These are phyloP conservation scores for Agrochola lychnidis DNA, from an alignment of 2,888 invertebrate genomes.

Conservation along the genomic window DNA sequence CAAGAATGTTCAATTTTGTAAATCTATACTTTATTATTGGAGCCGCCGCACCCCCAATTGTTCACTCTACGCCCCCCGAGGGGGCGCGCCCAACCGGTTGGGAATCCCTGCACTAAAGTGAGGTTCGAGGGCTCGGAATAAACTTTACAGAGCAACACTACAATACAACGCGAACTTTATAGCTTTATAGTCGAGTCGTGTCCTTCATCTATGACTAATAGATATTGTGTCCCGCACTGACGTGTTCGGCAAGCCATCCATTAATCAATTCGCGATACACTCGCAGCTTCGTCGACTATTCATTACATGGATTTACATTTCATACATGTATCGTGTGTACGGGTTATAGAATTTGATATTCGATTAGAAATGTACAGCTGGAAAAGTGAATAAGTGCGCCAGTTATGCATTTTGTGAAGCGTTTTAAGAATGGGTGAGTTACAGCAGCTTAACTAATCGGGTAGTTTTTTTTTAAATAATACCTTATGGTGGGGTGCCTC, in stretches of 20 bases:
- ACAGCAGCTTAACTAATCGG: background rate
- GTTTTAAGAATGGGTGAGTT: background rate
- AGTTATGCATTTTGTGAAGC: background rate
- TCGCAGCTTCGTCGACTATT: constrained; percentile 36
- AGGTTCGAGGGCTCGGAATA: background rate
- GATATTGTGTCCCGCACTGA: constrained; percentile 38
- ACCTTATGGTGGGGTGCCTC: too few species aligned
- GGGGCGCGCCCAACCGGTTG: too few species aligned
- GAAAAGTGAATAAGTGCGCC: background rate
- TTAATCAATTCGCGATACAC: constrained; percentile 59
- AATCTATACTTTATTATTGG: too few species aligned
- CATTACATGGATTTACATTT: constrained; percentile 39
- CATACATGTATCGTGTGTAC: constrained; percentile 7
- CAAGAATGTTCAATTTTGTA: too few species aligned
- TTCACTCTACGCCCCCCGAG: too few species aligned
- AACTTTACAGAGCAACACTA: background rate
- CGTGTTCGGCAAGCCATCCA: constrained; percentile 42
- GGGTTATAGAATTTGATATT: constrained; percentile 1
- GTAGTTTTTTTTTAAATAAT: too few species aligned
- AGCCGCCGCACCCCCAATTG: too few species aligned
- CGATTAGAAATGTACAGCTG: background rate
- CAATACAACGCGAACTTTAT: constrained; percentile 38
- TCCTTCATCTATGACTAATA: constrained; percentile 64
- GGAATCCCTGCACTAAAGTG: background rate
- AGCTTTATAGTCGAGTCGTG: constrained; percentile 38